A percentile compares a stretch with the other conserved stretches of the same genome.
These are phyloP conservation scores for Polyodon spathula DNA, from an alignment of 2,113 vertebrate genomes.

Conservation along the genomic window DNA sequence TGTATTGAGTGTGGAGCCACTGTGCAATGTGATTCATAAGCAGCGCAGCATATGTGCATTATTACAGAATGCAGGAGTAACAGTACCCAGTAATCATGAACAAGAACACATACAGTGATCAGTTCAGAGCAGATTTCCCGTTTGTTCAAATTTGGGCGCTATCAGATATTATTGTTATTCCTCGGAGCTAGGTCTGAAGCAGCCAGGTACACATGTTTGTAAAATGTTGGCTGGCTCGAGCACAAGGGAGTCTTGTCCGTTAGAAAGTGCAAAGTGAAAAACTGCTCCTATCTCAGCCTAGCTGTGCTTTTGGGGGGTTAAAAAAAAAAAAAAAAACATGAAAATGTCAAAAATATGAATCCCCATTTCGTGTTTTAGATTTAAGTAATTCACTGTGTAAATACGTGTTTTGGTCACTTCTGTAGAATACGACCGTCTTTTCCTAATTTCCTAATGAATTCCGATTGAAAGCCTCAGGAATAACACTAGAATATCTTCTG, in stretches of 20 bases:
- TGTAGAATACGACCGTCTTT: too few species aligned
- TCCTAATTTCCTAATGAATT: too few species aligned
- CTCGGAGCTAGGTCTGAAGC: slow-evolving; percentile 12
- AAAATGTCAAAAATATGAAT: not conserved
- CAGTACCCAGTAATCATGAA: too few species aligned
- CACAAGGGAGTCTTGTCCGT: slow-evolving; percentile 14
- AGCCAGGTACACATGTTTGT: slow-evolving; percentile 17
- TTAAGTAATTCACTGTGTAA: slow-evolving; percentile 3
- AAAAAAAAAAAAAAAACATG: slow-evolving; percentile 5
- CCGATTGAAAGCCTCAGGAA: too few species aligned
- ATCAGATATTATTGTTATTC: slow-evolving; percentile 14
- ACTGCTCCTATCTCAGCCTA: not conserved
- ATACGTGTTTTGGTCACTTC: too few species aligned
- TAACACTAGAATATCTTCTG: too few species aligned
- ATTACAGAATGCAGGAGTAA: too few species aligned
- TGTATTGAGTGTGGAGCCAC: too few species aligned
- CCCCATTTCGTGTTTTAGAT: not conserved
- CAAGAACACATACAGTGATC: too few species aligned
- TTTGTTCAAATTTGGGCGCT: slow-evolving; percentile 1
- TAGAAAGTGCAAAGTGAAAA: slow-evolving; percentile 17
- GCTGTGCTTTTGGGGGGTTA: slow-evolving; percentile 4
- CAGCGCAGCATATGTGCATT: too few species aligned
- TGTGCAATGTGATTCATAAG: too few species aligned
- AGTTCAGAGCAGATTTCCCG: too few species aligned
- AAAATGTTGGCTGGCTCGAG: slow-evolving; percentile 7